Conservation (phyloP, 1,140 invertebrate genomes). For the Himalopsyche phryganea region DNA sequence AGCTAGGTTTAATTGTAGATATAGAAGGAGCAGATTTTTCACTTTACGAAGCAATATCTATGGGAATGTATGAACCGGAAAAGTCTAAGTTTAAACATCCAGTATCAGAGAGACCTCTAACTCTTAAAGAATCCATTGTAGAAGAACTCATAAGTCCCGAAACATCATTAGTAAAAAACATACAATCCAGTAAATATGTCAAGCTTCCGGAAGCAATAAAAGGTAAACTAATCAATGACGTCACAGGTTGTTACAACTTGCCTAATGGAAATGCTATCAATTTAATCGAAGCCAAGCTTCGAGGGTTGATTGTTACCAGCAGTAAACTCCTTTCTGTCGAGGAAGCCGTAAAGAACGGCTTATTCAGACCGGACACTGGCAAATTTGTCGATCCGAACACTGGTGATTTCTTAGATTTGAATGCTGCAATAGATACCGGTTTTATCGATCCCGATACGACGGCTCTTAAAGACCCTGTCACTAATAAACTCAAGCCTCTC, state of each 20-base stretch:
- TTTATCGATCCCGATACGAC: constrained; percentile 76
- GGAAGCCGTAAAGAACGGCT: constrained; percentile 70
- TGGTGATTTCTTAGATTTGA: constrained; percentile 67
- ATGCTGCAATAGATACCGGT: constrained; percentile 66
- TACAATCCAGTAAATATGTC: constrained; percentile 66
- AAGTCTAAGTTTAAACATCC: constrained; percentile 79
- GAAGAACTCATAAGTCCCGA: constrained; percentile 79
- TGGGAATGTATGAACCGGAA: constrained; percentile 74
- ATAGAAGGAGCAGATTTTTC: constrained; percentile 78
- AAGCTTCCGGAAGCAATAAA: constrained; percentile 72
- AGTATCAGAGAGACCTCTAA: constrained; percentile 69
- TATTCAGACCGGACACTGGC: constrained; percentile 75
- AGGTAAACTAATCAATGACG: constrained; percentile 69
- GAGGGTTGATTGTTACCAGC: constrained; percentile 71
- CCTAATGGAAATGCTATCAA: constrained; percentile 61
- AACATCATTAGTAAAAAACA: constrained; percentile 74
- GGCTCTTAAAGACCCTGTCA: constrained; percentile 70
- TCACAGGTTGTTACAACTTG: constrained; percentile 65
- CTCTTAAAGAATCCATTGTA: constrained; percentile 74
- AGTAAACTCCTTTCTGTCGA: constrained; percentile 69
- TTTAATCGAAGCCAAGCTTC: constrained; percentile 67
- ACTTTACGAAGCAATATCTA: constrained; percentile 76
- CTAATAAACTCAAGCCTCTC: constrained; percentile 70
- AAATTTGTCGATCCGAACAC: constrained; percentile 73
- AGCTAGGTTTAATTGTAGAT: constrained; percentile 75